Percentiles rank a stretch among this genome's conserved stretches.
These are phyloP conservation scores for Anthophora plumipes DNA, from an alignment of 2,888 invertebrate species.

Conservation along the genomic window DNA sequence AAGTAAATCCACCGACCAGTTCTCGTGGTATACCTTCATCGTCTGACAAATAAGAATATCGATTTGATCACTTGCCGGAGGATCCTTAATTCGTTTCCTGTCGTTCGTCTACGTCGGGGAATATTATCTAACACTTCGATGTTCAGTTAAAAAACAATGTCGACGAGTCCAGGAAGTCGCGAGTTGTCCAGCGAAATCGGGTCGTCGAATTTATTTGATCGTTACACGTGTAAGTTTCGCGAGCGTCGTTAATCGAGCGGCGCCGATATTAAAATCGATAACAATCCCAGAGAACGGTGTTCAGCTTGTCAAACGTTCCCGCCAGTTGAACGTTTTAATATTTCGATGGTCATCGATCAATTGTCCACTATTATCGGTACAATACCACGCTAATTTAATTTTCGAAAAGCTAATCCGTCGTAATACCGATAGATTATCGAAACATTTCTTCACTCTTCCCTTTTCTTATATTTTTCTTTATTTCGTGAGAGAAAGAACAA, in stretches of 20 bases:
- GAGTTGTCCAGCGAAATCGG: background rate
- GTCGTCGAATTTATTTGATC: conserved; percentile 17
- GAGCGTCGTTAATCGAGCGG: conserved; percentile 25
- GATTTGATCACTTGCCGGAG: too few relatives aligned
- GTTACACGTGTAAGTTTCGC: conserved; percentile 30
- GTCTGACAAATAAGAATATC: too few relatives aligned
- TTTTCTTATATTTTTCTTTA: too few relatives aligned
- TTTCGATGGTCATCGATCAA: conserved; percentile 60
- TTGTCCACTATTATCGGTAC: conserved; percentile 44
- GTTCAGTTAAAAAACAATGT: too few relatives aligned
- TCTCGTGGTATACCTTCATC: too few relatives aligned
- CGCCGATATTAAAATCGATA: conserved; percentile 54
- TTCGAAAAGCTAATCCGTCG: conserved; percentile 32
- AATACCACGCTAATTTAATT: conserved; percentile 44
- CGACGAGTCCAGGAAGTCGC: background rate
- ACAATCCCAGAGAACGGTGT: conserved; percentile 22
- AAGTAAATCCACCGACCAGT: too few relatives aligned
- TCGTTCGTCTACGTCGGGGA: too few relatives aligned
- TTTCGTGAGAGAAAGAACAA: background rate
- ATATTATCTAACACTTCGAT: too few relatives aligned
- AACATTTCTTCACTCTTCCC: too few relatives aligned
- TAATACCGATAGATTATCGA: too few relatives aligned
- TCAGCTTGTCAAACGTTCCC: conserved; percentile 34
- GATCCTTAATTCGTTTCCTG: too few relatives aligned
- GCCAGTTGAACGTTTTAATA: conserved; percentile 54